Conservation (phyloP, 2,113 vertebrate genomes). For the Lamprotornis superbus region DNA sequence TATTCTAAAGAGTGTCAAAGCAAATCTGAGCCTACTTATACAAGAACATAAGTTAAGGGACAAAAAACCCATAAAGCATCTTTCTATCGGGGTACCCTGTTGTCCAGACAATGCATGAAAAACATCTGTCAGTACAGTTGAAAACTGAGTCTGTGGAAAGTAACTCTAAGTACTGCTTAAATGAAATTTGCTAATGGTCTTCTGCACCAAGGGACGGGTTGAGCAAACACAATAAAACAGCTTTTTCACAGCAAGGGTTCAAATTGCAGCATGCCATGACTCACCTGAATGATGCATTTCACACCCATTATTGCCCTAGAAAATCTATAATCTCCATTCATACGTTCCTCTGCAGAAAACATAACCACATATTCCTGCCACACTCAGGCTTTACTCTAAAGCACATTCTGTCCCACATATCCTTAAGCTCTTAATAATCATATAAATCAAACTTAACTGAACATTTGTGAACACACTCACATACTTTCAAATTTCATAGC, state of each 20-base stretch:
- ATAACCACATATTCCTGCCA: neutral
- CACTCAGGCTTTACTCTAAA: neutral
- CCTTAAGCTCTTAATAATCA: neutral
- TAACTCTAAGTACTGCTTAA: neutral
- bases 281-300: neutral
- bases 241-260: neutral
- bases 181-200: neutral
- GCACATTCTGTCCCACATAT: neutral
- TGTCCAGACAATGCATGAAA: neutral
- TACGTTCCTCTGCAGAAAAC: neutral
- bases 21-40: neutral
- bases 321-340: neutral
- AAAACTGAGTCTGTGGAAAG: neutral
- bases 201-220: neutral
- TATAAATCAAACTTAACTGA: neutral
- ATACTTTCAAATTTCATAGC: neutral
- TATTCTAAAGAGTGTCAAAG: neutral
- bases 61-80: neutral
- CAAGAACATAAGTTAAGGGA: neutral
- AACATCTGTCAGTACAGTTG: neutral
- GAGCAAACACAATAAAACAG: neutral
- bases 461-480: neutral
- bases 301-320: neutral
- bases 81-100: accelerated
- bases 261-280: neutral